Evolutionary conservation across 2,797 vertebrate species (phyloP), one percentile per base, ranked within the genome.

Genomic region (Melanotaenia maccullochi): DNA sequence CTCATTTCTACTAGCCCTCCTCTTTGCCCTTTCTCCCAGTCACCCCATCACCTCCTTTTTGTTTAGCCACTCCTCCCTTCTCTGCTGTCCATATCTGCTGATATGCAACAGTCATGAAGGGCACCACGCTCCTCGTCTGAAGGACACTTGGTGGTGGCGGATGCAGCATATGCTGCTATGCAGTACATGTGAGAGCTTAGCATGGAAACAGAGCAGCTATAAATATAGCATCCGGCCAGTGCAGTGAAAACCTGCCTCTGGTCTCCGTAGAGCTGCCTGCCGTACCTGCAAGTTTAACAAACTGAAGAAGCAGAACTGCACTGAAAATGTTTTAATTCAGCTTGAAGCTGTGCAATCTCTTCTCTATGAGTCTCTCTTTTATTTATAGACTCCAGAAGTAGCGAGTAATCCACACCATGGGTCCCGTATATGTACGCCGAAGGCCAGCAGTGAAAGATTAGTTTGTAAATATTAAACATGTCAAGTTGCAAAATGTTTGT

Each of bases 21-120:
- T 59, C 16, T 38, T 49, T 54, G 75, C 66, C 59, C 61, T 62
- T 66, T 62, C 55, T 30, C 68, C 56, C 35, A 65, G 65, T 83
- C 74, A 62, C 33, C 67, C 80, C 77, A 14, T 73, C 82, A 24
- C 82, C 64, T 70, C 71, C 58, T 12, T 69, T 74, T 75, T 74
- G 78, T 68, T 56, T 62, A 54, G 36, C 73, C 65, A 14, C 58
- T n/a, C 61, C 65, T 58, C n/a, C 51, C 55, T 36, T 65, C 71
- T 33, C 30, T 30, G n/a, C 56, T 25, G 35, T 55, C 73, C 76
- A 71, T 79, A 84, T 85, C 76, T 79, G 85, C 88, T 85, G 87
- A 87, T 83, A 76, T 64, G 81, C 86, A 84, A 79, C 68, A 83
- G 81, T 77, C 75, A n/a, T 75, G 82, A 88, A 92, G 90, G 90